Conservation (phyloP, 2,888 invertebrate species). For the Himalopsyche anomala region DNA sequence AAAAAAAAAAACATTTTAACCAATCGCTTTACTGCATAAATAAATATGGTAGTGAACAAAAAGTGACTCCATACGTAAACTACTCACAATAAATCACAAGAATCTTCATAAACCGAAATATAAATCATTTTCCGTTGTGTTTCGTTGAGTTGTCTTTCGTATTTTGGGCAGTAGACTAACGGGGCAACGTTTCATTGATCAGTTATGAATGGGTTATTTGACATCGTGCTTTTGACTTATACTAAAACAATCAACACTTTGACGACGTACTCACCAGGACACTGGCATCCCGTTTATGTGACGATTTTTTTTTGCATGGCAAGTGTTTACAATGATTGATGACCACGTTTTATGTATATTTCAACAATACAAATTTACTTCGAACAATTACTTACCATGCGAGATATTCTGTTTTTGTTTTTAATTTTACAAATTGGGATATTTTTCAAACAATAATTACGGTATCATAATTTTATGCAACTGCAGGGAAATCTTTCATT, state of each 20-base stretch:
- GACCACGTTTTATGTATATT: not conserved
- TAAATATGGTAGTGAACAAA: too few relatives aligned
- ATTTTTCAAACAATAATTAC: too few relatives aligned
- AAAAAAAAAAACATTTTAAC: too few relatives aligned
- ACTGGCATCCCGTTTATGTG: not conserved
- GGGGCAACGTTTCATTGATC: not conserved
- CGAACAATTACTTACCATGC: not conserved
- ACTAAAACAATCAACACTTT: not conserved
- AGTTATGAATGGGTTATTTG: conserved; percentile 15
- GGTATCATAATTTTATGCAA: too few relatives aligned
- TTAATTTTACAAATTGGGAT: too few relatives aligned
- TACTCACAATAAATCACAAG: too few relatives aligned
- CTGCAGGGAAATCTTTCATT: too few relatives aligned
- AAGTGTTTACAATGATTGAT: conserved; percentile 18
- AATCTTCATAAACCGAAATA: too few relatives aligned
- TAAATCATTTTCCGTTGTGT: too few relatives aligned
- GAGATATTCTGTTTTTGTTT: too few relatives aligned
- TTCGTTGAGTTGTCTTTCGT: not conserved
- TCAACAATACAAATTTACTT: not conserved
- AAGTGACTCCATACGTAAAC: too few relatives aligned
- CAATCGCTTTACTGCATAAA: too few relatives aligned
- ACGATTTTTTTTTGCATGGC: conserved; percentile 1
- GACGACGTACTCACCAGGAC: not conserved
- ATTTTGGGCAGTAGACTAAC: not conserved
- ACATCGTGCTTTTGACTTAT: not conserved